phyloP scores from a whole-genome alignment of 2,797 vertebrate genomes.

The Microctenopoma stevenorrisi region DNA sequence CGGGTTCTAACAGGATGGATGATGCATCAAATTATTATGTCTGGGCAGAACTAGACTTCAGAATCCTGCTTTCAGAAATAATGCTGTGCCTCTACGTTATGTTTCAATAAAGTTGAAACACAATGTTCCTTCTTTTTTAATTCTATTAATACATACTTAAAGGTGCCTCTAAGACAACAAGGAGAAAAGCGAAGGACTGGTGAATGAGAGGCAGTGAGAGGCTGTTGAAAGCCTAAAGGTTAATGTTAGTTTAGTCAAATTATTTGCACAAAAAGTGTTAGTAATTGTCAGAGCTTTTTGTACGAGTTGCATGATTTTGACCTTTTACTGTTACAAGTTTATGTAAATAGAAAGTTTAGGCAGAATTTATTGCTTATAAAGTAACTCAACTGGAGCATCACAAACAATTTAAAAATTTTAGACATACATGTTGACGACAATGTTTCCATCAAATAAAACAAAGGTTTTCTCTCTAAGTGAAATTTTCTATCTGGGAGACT shows the following conservation, averaged over 20 bases:
- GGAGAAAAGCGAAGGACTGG: neutral
- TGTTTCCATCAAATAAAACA: slow-evolving; percentile 9
- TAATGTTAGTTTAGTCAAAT: neutral
- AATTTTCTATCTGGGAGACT: slow-evolving; percentile 14
- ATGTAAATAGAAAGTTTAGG: slow-evolving; percentile 15
- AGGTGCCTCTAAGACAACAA: neutral
- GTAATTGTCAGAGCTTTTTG: neutral
- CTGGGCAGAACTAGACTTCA: neutral
- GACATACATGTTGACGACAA: slow-evolving; percentile 8
- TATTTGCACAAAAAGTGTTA: neutral
- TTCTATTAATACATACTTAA: neutral
- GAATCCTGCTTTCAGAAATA: slow-evolving; percentile 28
- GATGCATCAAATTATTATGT: slow-evolving; percentile 32
- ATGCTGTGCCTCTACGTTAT: neutral
- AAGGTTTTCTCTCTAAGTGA: neutral
- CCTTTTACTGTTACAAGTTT: too few relatives aligned
- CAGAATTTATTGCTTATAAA: slow-evolving; percentile 11
- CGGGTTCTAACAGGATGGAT: slow-evolving; percentile 18
- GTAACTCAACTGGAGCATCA: slow-evolving; percentile 24
- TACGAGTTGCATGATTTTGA: neutral
- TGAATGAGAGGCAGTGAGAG: neutral
- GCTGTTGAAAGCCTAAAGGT: neutral
- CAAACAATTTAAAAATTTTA: slow-evolving; percentile 19
- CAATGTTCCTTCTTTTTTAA: too few relatives aligned
- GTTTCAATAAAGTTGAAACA: neutral